Evolutionary conservation across 2,113 vertebrate genomes (phyloP).

Genomic region (Corynorhinus townsendii): DNA sequence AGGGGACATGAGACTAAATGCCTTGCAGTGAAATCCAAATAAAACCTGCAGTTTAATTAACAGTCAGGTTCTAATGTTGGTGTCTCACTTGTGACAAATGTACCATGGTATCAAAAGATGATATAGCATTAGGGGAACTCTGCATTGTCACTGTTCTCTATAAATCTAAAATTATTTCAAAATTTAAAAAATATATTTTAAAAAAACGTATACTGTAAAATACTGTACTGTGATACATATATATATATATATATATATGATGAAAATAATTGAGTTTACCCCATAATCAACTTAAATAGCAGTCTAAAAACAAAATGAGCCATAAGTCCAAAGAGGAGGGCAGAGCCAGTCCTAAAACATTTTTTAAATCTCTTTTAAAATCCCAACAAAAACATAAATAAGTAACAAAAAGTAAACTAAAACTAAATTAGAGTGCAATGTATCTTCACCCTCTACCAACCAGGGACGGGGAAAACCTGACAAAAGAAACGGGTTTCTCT

Average conservation of each 20-base stretch:
- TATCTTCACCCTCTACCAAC: not conserved
- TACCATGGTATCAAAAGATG: too few species aligned
- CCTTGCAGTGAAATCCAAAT: not conserved
- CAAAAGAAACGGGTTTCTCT: not conserved
- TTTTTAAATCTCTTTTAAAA: not conserved
- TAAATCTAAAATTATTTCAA: not conserved
- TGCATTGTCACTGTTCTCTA: not conserved
- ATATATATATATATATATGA: not conserved
- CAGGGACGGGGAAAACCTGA: not conserved
- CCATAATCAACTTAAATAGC: not conserved
- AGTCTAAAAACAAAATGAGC: not conserved
- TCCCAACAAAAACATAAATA: not conserved
- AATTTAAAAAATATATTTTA: not conserved
- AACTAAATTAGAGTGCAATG: not conserved
- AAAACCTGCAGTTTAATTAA: not conserved
- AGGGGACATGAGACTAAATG: not conserved
- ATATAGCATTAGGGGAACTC: not conserved
- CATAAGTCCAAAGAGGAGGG: not conserved
- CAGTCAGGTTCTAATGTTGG: not conserved
- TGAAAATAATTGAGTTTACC: not conserved
- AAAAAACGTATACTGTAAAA: not conserved
- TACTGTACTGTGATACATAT: too few species aligned
- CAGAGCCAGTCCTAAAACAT: not conserved
- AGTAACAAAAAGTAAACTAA: not conserved
- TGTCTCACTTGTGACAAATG: not conserved